These are phyloP conservation scores for Camelus bactrianus DNA, from an alignment of 2,113 vertebrate genomes.

Conservation along the genomic window DNA sequence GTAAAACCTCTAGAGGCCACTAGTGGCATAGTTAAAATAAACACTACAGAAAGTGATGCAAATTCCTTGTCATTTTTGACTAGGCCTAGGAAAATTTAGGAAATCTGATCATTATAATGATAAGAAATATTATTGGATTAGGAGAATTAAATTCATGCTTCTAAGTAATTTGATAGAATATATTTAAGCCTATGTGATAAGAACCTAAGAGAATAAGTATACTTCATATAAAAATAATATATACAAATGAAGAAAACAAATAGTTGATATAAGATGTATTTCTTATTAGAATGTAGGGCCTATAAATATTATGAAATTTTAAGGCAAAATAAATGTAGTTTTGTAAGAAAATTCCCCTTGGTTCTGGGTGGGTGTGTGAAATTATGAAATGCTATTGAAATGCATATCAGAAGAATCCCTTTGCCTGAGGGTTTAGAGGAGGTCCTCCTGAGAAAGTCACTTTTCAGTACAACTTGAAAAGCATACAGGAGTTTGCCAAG, in stretches of 20 bases:
- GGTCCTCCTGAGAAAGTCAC: background rate
- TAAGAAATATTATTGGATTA: background rate
- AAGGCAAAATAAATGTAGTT: background rate
- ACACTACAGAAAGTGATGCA: background rate
- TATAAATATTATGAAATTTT: background rate
- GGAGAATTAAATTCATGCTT: background rate
- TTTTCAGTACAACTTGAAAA: background rate
- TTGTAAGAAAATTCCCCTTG: background rate
- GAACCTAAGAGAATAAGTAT: background rate
- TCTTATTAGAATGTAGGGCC: background rate
- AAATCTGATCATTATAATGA: background rate
- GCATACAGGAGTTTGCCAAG: background rate
- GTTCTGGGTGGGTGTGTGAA: background rate
- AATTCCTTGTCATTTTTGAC: background rate
- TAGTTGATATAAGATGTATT: background rate
- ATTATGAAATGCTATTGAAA: background rate
- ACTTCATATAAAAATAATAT: background rate
- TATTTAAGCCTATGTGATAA: background rate
- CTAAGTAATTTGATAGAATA: background rate
- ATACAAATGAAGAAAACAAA: background rate
- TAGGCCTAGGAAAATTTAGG: background rate
- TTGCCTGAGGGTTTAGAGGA: background rate
- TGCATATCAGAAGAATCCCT: background rate
- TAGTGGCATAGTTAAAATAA: background rate
- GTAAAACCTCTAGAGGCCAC: background rate